These are phyloP conservation scores for Fratercula arctica DNA, from an alignment of 2,797 vertebrate species.

Conservation along the genomic window DNA sequence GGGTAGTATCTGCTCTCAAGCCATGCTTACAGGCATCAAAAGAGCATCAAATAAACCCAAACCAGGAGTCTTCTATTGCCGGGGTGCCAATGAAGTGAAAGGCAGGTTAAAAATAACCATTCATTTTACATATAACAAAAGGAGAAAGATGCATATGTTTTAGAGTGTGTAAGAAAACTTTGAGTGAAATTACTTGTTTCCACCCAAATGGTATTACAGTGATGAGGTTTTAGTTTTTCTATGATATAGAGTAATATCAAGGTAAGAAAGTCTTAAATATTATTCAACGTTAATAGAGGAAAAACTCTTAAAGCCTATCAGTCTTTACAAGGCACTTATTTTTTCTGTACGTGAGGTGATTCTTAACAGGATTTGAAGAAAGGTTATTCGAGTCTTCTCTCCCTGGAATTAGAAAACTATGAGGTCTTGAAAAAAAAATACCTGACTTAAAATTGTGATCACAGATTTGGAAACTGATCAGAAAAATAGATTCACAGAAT, in stretches of 20 bases:
- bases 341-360: background rate
- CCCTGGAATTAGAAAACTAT: background rate
- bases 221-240: background rate
- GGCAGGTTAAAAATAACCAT: background rate
- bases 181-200: background rate
- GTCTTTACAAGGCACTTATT: background rate
- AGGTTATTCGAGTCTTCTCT: background rate
- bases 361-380: background rate
- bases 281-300: background rate
- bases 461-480: slow-evolving; percentile 9
- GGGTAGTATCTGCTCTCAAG: background rate
- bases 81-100: background rate
- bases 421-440: background rate
- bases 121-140: background rate
- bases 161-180: background rate
- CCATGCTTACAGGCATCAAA: background rate
- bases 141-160: background rate
- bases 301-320: background rate
- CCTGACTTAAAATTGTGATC: slow-evolving; percentile 13
- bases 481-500: slow-evolving; percentile 11
- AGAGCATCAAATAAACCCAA: background rate
- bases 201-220: background rate
- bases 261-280: background rate
- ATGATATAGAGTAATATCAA: background rate
- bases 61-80: background rate